Conservation (phyloP, 2,888 invertebrate genomes). For the Griposia aprilina region DNA sequence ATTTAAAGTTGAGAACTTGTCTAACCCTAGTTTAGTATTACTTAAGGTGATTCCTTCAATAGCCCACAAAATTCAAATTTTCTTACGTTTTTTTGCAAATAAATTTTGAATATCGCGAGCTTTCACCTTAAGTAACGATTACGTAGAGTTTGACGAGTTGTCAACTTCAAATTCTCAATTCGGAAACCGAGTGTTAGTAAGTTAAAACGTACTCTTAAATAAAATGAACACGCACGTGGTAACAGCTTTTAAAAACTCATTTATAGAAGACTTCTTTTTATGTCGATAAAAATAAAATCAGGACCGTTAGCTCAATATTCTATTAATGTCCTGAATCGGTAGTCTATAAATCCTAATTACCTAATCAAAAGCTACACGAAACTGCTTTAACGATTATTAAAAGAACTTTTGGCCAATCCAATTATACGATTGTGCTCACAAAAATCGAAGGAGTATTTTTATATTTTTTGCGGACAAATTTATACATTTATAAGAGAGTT, state of each 20-base stretch:
- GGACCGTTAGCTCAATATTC: background rate
- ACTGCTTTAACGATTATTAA: slow-evolving; percentile 32
- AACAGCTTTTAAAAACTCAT: background rate
- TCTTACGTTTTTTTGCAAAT: too few species aligned
- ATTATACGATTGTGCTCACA: slow-evolving; percentile 10
- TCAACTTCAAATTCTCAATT: too few species aligned
- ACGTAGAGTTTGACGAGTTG: too few species aligned
- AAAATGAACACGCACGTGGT: background rate
- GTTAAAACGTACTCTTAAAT: background rate
- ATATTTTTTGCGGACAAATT: background rate
- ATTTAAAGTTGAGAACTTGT: too few species aligned
- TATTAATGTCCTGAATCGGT: background rate
- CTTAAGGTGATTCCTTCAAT: too few species aligned
- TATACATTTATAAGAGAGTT: background rate
- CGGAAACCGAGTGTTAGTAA: too few species aligned
- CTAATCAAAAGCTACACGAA: slow-evolving; percentile 10
- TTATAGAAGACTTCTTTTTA: background rate
- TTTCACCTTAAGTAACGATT: too few species aligned
- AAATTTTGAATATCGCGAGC: too few species aligned
- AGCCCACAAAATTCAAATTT: too few species aligned
- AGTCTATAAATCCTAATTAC: slow-evolving; percentile 29
- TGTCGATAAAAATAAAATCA: background rate
- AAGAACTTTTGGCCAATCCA: slow-evolving; percentile 5
- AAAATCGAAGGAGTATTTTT: background rate
- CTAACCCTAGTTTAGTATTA: too few species aligned